Percentiles rank a stretch among this genome's conserved stretches.
These are phyloP conservation scores for Trachythela sp. DNA, from an alignment of 64 coral and sea anemone species.

Conservation along the genomic window DNA sequence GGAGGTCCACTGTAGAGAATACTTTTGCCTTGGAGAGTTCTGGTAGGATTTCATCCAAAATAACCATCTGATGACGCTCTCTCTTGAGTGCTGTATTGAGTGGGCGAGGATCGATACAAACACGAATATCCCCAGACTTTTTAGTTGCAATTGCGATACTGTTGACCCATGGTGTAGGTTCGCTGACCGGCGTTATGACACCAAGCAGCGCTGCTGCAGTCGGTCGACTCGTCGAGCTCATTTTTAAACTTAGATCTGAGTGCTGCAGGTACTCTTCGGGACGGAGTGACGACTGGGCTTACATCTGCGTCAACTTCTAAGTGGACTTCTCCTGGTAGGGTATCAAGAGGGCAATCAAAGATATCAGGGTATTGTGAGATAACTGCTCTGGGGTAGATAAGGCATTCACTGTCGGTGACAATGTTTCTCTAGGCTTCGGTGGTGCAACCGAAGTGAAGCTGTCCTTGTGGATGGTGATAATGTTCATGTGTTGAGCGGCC, in stretches of 20 bases:
- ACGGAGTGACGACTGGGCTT: background rate
- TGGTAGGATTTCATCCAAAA: slow-evolving; percentile 38
- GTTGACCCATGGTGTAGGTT: background rate
- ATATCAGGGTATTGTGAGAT: slow-evolving; percentile 20
- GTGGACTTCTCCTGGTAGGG: background rate
- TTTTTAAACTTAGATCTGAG: background rate
- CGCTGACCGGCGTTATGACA: background rate
- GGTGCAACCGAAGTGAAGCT: background rate
- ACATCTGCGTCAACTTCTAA: background rate
- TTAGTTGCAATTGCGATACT: background rate
- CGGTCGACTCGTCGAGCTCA: background rate
- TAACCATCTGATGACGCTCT: slow-evolving; percentile 25
- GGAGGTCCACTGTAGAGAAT: background rate
- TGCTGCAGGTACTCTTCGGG: background rate
- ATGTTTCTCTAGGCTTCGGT: background rate
- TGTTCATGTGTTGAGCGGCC: background rate
- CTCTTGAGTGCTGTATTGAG: background rate
- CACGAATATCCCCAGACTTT: background rate
- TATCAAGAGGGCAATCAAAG: background rate
- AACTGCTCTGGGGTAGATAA: background rate
- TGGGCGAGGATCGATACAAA: background rate
- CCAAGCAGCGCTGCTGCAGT: background rate
- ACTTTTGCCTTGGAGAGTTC: background rate
- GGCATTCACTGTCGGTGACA: background rate
- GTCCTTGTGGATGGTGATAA: background rate